phyloP scores from a whole-genome alignment of 2,888 invertebrate genomes.

The Ypsolopha scabrella region DNA sequence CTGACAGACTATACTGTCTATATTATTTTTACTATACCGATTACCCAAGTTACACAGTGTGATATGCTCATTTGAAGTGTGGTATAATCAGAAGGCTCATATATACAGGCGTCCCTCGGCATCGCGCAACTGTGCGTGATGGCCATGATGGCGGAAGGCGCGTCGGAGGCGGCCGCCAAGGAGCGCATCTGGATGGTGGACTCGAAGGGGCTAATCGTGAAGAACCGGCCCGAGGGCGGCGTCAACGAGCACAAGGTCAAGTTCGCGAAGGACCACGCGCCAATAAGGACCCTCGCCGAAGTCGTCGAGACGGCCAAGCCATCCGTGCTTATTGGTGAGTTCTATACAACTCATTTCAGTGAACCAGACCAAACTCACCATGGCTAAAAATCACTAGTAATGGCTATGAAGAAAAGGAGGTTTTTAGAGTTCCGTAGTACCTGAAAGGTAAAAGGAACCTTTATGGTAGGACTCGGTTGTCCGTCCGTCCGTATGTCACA shows the following conservation, averaged over 20 bases:
- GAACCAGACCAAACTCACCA: no score
- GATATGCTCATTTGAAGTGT: no score
- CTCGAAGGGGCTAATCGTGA: slow-evolving; percentile 93
- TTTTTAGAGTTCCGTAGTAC: no score
- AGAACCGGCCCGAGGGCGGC: slow-evolving; percentile 85
- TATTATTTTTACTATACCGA: no score
- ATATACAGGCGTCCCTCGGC: slow-evolving; percentile 84
- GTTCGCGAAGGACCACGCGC: slow-evolving; percentile 84
- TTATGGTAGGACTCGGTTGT: no score
- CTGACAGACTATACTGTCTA: no score
- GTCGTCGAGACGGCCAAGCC: slow-evolving; percentile 88
- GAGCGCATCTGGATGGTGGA: slow-evolving; percentile 95
- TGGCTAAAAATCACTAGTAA: no score
- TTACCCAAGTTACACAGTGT: no score
- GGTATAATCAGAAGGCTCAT: background rate
- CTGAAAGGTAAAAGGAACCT: no score
- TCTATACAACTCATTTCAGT: background rate
- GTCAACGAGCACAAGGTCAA: slow-evolving; percentile 82
- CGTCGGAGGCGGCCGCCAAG: slow-evolving; percentile 79
- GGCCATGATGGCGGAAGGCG: slow-evolving; percentile 93
- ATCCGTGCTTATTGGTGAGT: slow-evolving; percentile 87
- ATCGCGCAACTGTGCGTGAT: slow-evolving; percentile 93
- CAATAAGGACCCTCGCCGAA: slow-evolving; percentile 82
- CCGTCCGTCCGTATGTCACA: no score
- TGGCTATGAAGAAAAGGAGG: no score